phyloP scores from a whole-genome alignment of 2,113 vertebrate species.

The Lasiurus cinereus region DNA sequence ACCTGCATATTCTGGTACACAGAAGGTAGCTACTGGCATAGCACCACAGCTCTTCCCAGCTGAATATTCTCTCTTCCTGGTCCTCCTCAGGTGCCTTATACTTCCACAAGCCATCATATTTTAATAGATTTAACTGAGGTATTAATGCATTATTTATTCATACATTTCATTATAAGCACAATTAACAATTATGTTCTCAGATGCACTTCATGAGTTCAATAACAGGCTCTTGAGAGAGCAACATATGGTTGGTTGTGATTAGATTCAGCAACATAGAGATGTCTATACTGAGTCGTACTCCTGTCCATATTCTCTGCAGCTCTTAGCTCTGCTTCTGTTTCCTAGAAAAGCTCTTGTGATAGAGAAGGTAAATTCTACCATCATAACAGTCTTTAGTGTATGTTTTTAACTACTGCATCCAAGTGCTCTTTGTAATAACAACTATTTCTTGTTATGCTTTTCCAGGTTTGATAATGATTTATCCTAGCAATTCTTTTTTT shows the following conservation, averaged over 20 bases:
- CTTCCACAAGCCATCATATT: not conserved
- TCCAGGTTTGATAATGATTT: not conserved
- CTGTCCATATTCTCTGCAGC: not conserved
- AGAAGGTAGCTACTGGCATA: not conserved
- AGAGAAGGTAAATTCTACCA: not conserved
- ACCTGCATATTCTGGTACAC: not conserved
- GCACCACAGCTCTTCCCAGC: not conserved
- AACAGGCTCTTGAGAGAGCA: slow-evolving; percentile 15
- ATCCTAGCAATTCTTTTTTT: not conserved
- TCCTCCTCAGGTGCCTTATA: not conserved
- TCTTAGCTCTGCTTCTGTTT: not conserved
- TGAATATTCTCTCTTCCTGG: not conserved
- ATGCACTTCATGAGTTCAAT: slow-evolving; percentile 24
- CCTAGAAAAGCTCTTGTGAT: not conserved
- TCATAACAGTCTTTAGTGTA: not conserved
- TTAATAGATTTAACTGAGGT: slow-evolving; percentile 44
- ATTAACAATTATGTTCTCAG: not conserved
- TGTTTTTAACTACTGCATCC: not conserved
- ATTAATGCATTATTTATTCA: slow-evolving; percentile 31
- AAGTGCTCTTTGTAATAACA: not conserved
- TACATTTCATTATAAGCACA: slow-evolving; percentile 35
- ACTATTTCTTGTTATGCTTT: slow-evolving; percentile 40
- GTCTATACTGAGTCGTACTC: not conserved
- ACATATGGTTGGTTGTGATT: not conserved
- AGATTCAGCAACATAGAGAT: not conserved